Evolutionary conservation across 2,797 vertebrate genomes (phyloP), one percentile per base, ranked within the genome.

Genomic region (Esox lucius): DNA sequence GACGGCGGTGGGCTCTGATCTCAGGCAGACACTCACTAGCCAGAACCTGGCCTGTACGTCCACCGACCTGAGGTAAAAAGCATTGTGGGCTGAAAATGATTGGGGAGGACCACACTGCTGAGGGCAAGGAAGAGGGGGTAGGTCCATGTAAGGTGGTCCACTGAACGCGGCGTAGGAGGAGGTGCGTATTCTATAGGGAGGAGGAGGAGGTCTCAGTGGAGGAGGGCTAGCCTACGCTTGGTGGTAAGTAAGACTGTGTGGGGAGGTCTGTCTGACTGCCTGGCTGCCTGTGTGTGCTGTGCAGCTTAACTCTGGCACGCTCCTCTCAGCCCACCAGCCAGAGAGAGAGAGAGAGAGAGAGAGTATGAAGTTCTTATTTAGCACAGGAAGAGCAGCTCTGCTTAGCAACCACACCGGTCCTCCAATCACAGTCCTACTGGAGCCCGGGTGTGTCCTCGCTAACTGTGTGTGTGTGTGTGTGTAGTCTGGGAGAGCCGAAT

Each of bases 291-390:
- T 39, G 56, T 72, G 70, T 71, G 67, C 33, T 64, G 72, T 70
- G 71, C 35, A 24, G 59, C 65, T 33, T 46, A 56, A 70, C 78
- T 89, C 85, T 91, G 88, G 90, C 82, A 78, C 81, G 79, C 86
- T 92, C 89, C 87, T 90, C 88, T 89, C 88, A 92, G 91, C 91
- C 89, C 88, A 93, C 89, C 88, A 93, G 92, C 91, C 90, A 91
- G 89, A 92, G 56, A 61, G 56, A 61, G 42, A 46, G 42, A 46
- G 42, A 9, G 42, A 91, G 89, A 92, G 22, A 61, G 56, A 61
- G 90, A 92, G 91, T 91, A 92, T 82, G 78, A 90, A 92, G 91
- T 92, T 94, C 93, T 91, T 93, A 93, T 94, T 94, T 94, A 94
- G 93, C 92, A 92, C 92, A 93, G 92, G 89, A 92, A 93, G 91